Evolutionary conservation across 1,140 invertebrate genomes (phyloP).

Genomic region (Ceratitis capitata): DNA sequence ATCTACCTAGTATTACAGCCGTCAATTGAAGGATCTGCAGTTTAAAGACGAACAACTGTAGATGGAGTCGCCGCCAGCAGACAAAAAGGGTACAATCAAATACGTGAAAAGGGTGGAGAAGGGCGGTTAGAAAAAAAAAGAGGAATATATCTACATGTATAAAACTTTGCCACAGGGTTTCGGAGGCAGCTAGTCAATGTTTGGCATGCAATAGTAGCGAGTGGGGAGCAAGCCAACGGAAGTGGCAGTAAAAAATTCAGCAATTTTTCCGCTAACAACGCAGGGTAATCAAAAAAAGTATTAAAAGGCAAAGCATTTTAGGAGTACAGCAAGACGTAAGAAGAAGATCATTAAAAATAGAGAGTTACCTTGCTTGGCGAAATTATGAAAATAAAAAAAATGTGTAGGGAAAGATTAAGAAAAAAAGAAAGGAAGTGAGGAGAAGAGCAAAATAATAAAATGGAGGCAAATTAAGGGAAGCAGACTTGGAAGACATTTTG

Average conservation of each 20-base stretch:
- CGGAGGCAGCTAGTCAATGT: not conserved
- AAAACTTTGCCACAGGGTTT: not conserved
- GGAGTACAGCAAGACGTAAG: not conserved
- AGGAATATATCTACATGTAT: too few relatives aligned
- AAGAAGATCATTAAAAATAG: not conserved
- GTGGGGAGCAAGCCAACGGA: not conserved
- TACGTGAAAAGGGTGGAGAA: not conserved
- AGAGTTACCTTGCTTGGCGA: not conserved
- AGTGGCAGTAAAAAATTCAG: conserved; percentile 33
- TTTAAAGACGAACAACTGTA: not conserved
- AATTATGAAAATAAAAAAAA: not conserved
- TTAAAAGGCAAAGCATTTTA: not conserved
- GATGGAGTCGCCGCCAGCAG: not conserved
- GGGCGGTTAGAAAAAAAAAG: not conserved
- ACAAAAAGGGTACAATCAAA: too few relatives aligned
- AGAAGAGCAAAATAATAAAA: too few relatives aligned
- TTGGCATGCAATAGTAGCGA: not conserved
- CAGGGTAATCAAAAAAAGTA: not conserved
- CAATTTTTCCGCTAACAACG: not conserved
- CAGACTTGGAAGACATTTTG: conserved; percentile 4
- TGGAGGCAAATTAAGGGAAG: not conserved
- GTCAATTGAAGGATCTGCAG: conserved; percentile 2
- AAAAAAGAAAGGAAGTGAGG: too few relatives aligned
- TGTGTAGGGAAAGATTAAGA: not conserved
- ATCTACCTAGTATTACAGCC: not conserved